Percentiles rank a stretch among this genome's conserved stretches.
phyloP scores from a whole-genome alignment of 2,113 vertebrate species.

The Oncorhynchus gorbuscha region DNA sequence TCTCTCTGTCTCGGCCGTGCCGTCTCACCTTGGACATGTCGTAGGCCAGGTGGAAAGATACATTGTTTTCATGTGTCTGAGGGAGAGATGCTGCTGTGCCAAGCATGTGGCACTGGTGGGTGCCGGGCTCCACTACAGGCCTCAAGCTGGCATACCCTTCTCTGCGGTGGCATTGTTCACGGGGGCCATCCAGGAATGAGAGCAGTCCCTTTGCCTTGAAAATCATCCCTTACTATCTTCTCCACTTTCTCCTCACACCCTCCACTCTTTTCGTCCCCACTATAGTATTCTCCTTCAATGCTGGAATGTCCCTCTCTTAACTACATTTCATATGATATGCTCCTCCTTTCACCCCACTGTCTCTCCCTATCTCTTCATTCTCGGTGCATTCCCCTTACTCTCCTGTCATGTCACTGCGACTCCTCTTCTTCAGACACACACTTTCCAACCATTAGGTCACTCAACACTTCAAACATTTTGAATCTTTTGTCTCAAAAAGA shows the following conservation, averaged over 20 bases:
- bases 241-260: constrained; percentile 25
- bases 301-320: constrained; percentile 20
- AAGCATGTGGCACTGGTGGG: constrained; percentile 42
- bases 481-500: constrained; percentile 37
- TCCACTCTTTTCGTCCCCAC: constrained; percentile 29
- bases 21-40: constrained; percentile 88
- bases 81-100: constrained; percentile 63
- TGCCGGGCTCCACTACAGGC: constrained; percentile 59
- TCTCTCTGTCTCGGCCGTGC: constrained; percentile 63
- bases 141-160: constrained; percentile 60
- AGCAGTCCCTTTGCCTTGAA: background rate
- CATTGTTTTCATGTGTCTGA: constrained; percentile 70
- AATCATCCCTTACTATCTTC: background rate
- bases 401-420: constrained; percentile 33
- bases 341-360: constrained; percentile 44
- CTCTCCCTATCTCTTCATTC: constrained; percentile 45
- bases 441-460: constrained; percentile 68
- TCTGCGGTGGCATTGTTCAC: constrained; percentile 66
- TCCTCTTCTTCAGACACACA: constrained; percentile 41
- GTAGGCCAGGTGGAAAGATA: constrained; percentile 61
- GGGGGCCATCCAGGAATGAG: constrained; percentile 22
- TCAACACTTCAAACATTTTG: constrained; percentile 61
- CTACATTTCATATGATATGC: constrained; percentile 24
- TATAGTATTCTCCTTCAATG: constrained; percentile 15
- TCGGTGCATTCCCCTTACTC: constrained; percentile 34